These are phyloP conservation scores for Epinephelus cyanopodus DNA, from an alignment of 2,113 vertebrate species.

Conservation along the genomic window DNA sequence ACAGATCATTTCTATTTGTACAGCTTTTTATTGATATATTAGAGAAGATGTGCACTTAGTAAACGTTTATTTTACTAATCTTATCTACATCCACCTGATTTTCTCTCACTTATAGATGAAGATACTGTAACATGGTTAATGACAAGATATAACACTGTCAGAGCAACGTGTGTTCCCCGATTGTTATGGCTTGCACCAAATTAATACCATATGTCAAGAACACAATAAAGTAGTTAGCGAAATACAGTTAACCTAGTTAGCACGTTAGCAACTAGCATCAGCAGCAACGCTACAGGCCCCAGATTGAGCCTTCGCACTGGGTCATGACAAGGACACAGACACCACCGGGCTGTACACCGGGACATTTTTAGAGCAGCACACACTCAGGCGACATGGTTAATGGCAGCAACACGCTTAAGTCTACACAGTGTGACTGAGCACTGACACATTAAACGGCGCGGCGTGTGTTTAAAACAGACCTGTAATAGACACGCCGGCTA, in stretches of 20 bases:
- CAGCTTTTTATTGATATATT: neutral
- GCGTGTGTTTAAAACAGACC: neutral
- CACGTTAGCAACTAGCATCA: constrained; percentile 41
- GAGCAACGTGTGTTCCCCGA: neutral
- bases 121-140: rapidly evolving
- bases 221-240: neutral
- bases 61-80: neutral
- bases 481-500: neutral
- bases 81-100: too few species aligned
- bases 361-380: neutral
- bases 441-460: rapidly evolving
- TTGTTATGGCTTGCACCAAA: neutral
- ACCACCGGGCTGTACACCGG: neutral
- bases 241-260: constrained; percentile 9
- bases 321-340: constrained; percentile 85
- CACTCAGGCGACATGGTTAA: rapidly evolving
- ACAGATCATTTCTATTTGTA: neutral
- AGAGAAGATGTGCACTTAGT: neutral
- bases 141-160: neutral
- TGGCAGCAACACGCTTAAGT: neutral
- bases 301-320: constrained; percentile 54
- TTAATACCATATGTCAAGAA: neutral
- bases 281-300: constrained; percentile 47
- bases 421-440: neutral
- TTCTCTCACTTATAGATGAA: neutral